A percentile compares a stretch with the other conserved stretches of the same genome.
These are phyloP conservation scores for Agelas oroides DNA, from an alignment of 37 sponge, comb jelly and placozoan species.

Conservation along the genomic window DNA sequence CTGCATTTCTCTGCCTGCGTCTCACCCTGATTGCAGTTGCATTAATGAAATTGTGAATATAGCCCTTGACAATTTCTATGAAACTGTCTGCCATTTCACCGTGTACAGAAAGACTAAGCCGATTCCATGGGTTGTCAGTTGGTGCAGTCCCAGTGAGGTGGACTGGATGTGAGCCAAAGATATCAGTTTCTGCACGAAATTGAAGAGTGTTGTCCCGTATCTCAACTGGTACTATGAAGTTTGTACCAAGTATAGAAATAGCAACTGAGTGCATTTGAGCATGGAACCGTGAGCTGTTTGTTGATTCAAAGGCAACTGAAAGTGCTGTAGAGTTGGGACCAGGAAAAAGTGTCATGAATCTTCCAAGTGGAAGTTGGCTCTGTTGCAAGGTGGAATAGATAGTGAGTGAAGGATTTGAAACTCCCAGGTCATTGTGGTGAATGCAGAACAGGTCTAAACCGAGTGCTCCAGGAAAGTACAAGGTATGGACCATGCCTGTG, in stretches of 20 bases:
- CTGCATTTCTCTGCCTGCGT: background rate
- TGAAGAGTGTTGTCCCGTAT: background rate
- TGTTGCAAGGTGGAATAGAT: background rate
- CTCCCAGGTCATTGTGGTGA: background rate
- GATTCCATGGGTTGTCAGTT: background rate
- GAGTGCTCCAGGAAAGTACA: background rate
- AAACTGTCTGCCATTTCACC: conserved; percentile 4
- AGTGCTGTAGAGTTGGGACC: conserved; percentile 6
- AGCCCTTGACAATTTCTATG: background rate
- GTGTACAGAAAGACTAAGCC: background rate
- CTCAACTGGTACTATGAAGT: conserved; percentile 5
- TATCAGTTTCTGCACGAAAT: background rate
- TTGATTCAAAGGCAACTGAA: background rate
- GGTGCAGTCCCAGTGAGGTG: conserved; percentile 4
- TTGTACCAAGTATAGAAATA: conserved; percentile 14
- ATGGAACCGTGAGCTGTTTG: background rate
- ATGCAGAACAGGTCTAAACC: background rate
- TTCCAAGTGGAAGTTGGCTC: conserved; percentile 12
- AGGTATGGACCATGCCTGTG: background rate
- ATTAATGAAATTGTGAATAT: background rate
- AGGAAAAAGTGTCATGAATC: background rate
- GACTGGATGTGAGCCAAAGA: background rate
- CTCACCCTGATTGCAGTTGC: background rate
- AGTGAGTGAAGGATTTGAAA: background rate
- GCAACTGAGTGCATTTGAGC: background rate